A percentile compares a stretch with the other conserved stretches of the same genome.
phyloP scores from a whole-genome alignment of 2,797 vertebrate genomes.

The Eurystomus glaucurus region DNA sequence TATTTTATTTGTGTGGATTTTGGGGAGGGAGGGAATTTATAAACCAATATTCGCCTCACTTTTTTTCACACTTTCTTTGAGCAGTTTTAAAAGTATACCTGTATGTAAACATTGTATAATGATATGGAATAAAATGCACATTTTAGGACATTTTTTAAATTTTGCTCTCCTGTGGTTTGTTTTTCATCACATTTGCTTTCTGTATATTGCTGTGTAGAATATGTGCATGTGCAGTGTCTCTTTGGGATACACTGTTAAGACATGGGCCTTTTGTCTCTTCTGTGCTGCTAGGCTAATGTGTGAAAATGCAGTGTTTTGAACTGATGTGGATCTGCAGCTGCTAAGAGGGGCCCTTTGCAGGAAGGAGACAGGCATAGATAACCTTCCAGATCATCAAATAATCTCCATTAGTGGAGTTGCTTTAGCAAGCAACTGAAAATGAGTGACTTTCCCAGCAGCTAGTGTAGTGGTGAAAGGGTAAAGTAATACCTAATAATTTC shows the following conservation, averaged over 20 bases:
- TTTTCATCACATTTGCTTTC: not conserved
- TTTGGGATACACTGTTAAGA: rapidly evolving
- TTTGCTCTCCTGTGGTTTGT: constrained; percentile 79
- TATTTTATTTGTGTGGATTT: constrained; percentile 71
- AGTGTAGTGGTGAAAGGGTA: not conserved
- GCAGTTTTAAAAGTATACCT: constrained; percentile 88
- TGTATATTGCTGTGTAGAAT: not conserved
- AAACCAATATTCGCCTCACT: constrained; percentile 83
- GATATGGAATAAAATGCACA: constrained; percentile 93
- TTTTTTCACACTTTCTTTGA: constrained; percentile 84
- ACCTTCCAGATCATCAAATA: not conserved
- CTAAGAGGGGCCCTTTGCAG: not conserved
- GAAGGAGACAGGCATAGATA: not conserved
- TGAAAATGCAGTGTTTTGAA: not conserved
- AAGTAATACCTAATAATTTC: not conserved
- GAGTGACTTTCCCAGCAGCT: not conserved
- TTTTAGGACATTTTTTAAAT: constrained; percentile 93
- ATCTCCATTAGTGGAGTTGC: not conserved
- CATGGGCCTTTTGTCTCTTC: not conserved
- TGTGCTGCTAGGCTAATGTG: not conserved
- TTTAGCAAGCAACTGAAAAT: not conserved
- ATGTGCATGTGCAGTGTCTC: rapidly evolving
- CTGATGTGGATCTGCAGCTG: not conserved
- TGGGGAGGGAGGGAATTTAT: constrained; percentile 72
- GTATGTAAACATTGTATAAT: constrained; percentile 93